Evolutionary conservation across 2,797 vertebrate species (phyloP), one percentile per base, ranked within the genome.

Genomic region (Microctenopoma stevenorrisi): DNA sequence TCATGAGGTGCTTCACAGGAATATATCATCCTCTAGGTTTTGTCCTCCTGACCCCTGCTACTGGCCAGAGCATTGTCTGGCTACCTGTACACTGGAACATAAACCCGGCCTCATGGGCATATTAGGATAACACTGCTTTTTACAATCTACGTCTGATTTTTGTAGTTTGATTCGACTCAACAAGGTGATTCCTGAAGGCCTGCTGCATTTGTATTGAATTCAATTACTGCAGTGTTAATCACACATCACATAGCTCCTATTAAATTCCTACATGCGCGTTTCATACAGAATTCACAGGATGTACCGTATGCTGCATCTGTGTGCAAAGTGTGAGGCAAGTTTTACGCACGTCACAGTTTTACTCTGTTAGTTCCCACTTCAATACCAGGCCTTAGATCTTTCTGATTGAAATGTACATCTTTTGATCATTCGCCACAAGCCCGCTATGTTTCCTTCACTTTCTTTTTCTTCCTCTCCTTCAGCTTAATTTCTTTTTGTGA

Each of bases 1-100:
- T 90, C 86, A 90, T 87, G 85, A 91, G 78, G 69, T 42, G 81
- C 85, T 83, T 82, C 69, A 52, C 79, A 76, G 83, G 77, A 85
- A 84, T 68, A 71, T 52, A 79, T 83, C 69, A 77, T 82, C 76
- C 79, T 62, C 59, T 35, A n/a, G 66, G 49, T 79, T 54, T 69
- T 60, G 49, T 79, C 68, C 73, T 87, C 64, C 75, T 74, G 86
- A 90, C 75, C 77, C 57, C 10, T 53, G 44, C 73, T 76, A 66
- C 81, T 47, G 75, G 68, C 35, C 18, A 74, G 64, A 81, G 63
- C 58, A 35, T 57, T 56, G 70, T 51, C 71, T 16, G 64, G 46
- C 76, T 77, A 33, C 71, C 71, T 51, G 49, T 64, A 78, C 73
- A 53, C 72, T 80, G 43, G 35, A 65, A 64, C 52, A 52, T 26